Conservation (phyloP, 1,140 invertebrate species). For the Antheraea pernyi region DNA sequence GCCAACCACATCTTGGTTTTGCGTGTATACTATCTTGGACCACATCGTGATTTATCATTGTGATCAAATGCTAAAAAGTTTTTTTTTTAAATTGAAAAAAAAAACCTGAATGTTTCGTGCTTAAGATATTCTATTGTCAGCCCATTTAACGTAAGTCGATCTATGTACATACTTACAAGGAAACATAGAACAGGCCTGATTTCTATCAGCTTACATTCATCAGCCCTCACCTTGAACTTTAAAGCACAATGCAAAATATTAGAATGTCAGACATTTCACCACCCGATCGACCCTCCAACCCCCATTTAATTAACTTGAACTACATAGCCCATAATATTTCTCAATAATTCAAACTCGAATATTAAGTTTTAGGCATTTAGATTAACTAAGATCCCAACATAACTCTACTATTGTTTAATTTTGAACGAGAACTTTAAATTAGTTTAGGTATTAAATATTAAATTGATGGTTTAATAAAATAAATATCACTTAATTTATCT, state of each 20-base stretch:
- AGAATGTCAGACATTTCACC: conserved; percentile 11
- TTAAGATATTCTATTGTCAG: too few relatives aligned
- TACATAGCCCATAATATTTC: conserved; percentile 1
- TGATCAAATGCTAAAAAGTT: too few relatives aligned
- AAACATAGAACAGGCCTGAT: not conserved
- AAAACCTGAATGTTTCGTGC: too few relatives aligned
- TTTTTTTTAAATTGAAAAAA: too few relatives aligned
- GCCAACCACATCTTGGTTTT: too few relatives aligned
- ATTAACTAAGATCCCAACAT: not conserved
- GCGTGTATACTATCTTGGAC: too few relatives aligned
- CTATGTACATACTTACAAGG: too few relatives aligned
- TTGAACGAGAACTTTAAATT: not conserved
- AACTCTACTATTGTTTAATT: not conserved
- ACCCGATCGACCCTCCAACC: not conserved
- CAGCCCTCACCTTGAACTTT: not conserved
- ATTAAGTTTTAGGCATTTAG: conserved; percentile 1
- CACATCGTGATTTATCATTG: too few relatives aligned
- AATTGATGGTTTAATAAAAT: too few relatives aligned
- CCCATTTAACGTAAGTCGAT: too few relatives aligned
- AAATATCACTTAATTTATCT: too few relatives aligned
- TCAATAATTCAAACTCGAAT: conserved; percentile 2
- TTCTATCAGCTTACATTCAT: not conserved
- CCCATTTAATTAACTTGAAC: conserved; percentile 12
- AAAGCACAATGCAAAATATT: not conserved
- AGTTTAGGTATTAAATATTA: too few relatives aligned